A percentile compares a stretch with the other conserved stretches of the same genome.
phyloP scores from a whole-genome alignment of 2,113 vertebrate genomes.

The Beaufortia kweichowensis region DNA sequence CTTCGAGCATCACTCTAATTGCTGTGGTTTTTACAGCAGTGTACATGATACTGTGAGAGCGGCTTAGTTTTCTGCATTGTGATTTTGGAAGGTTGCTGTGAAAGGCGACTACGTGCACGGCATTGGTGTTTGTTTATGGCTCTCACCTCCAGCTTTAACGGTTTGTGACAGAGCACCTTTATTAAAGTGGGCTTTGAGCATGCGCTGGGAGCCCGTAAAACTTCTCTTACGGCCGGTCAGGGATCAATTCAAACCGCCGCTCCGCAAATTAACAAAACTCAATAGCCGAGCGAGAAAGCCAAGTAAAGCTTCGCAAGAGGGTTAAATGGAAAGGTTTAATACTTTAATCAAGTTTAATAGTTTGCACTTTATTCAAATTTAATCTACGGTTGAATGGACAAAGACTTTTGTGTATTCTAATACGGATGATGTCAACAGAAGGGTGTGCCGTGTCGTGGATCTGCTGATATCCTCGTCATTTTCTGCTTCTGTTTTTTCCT shows the following conservation, averaged over 20 bases:
- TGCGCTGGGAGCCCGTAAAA: conserved; percentile 78
- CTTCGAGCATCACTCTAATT: conserved; percentile 3
- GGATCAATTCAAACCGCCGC: conserved; percentile 73
- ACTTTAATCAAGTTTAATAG: conserved; percentile 71
- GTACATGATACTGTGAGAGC: neutral
- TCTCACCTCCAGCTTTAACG: conserved; percentile 66
- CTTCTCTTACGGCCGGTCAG: conserved; percentile 69
- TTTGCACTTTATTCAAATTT: conserved; percentile 72
- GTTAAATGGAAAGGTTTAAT: conserved; percentile 74
- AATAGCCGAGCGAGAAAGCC: conserved; percentile 69
- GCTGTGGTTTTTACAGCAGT: conserved; percentile 29
- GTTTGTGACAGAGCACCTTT: conserved; percentile 75
- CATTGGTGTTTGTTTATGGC: conserved; percentile 76
- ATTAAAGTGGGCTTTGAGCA: conserved; percentile 82
- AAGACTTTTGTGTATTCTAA: conserved; percentile 48
- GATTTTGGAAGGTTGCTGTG: conserved; percentile 37
- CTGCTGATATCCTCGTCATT: neutral
- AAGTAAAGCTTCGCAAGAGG: conserved; percentile 60
- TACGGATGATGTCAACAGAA: conserved; percentile 26
- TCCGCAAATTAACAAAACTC: conserved; percentile 73
- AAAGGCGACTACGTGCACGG: conserved; percentile 32
- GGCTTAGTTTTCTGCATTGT: conserved; percentile 36
- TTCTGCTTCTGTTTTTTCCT: conserved; percentile 16
- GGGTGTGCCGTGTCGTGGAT: conserved; percentile 9
- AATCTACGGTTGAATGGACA: conserved; percentile 64